phyloP scores from a whole-genome alignment of 1,140 invertebrate species.

The Drosophila obscura region DNA sequence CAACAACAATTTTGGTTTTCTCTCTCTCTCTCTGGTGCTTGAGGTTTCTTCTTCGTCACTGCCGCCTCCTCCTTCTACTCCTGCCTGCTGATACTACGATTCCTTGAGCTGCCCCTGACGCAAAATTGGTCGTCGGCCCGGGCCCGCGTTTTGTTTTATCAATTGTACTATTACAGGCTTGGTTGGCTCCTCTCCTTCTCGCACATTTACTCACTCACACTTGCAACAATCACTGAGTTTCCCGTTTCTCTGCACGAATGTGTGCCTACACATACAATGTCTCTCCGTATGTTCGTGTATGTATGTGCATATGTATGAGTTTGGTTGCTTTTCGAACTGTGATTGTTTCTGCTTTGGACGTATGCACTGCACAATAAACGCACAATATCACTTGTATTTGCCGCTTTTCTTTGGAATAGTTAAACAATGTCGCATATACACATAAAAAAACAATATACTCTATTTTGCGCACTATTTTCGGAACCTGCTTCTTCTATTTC shows the following conservation, averaged over 20 bases:
- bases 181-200: constrained; percentile 15
- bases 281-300: constrained; percentile 22
- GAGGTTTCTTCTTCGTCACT: too few relatives aligned
- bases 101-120: constrained; percentile 22
- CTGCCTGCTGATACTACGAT: constrained; percentile 1
- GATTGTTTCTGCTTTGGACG: constrained; percentile 27
- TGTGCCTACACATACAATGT: constrained; percentile 26
- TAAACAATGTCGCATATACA: constrained; percentile 32
- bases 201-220: constrained; percentile 32
- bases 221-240: background rate
- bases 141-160: constrained; percentile 47
- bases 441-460: constrained; percentile 54
- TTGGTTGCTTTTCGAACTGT: constrained; percentile 23
- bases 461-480: constrained; percentile 50
- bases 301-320: constrained; percentile 5
- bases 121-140: background rate
- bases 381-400: constrained; percentile 26
- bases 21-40: background rate
- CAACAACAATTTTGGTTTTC: constrained; percentile 42
- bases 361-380: constrained; percentile 24
- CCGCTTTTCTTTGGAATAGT: background rate
- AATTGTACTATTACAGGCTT: constrained; percentile 51
- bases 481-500: constrained; percentile 44
- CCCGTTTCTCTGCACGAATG: constrained; percentile 22
- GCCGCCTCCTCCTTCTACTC: too few relatives aligned